These are phyloP conservation scores for Polylopha cassiicola DNA, from an alignment of 2,888 invertebrate genomes.

Conservation along the genomic window DNA sequence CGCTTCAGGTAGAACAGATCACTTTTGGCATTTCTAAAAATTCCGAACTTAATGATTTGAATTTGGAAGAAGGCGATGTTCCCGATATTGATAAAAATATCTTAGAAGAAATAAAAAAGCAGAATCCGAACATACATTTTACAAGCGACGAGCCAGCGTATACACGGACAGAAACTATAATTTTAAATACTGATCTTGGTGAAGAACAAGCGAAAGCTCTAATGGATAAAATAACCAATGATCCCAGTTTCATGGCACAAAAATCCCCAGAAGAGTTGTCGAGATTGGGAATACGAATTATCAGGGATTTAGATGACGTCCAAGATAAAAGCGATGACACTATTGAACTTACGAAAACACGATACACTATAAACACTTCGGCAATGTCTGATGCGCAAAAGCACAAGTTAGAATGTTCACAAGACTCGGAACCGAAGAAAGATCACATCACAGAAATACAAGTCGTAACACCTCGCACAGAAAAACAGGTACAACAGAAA, in stretches of 20 bases:
- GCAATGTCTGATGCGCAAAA: constrained; percentile 62
- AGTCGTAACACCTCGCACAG: constrained; percentile 77
- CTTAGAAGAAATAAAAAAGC: constrained; percentile 63
- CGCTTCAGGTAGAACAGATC: constrained; percentile 68
- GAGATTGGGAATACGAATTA: constrained; percentile 59
- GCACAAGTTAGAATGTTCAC: constrained; percentile 36
- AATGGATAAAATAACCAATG: constrained; percentile 66
- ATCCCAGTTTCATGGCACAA: constrained; percentile 68
- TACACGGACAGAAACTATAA: constrained; percentile 72
- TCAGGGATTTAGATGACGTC: constrained; percentile 63
- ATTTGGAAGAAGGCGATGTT: constrained; percentile 65
- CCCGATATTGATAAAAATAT: constrained; percentile 62
- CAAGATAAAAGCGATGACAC: constrained; percentile 47
- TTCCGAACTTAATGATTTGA: constrained; percentile 52
- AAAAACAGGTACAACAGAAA: constrained; percentile 46
- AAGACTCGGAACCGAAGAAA: constrained; percentile 42
- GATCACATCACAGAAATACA: constrained; percentile 86
- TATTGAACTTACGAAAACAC: constrained; percentile 62
- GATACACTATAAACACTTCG: constrained; percentile 62
- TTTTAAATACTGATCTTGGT: constrained; percentile 69
- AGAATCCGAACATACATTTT: constrained; percentile 70
- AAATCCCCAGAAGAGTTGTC: constrained; percentile 66
- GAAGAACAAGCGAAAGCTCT: constrained; percentile 66
- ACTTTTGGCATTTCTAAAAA: constrained; percentile 66
- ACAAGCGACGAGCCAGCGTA: constrained; percentile 66